Percentiles rank a stretch among this genome's conserved stretches.
These are phyloP conservation scores for Carollia perspicillata DNA, from an alignment of 2,113 vertebrate species.

Conservation along the genomic window DNA sequence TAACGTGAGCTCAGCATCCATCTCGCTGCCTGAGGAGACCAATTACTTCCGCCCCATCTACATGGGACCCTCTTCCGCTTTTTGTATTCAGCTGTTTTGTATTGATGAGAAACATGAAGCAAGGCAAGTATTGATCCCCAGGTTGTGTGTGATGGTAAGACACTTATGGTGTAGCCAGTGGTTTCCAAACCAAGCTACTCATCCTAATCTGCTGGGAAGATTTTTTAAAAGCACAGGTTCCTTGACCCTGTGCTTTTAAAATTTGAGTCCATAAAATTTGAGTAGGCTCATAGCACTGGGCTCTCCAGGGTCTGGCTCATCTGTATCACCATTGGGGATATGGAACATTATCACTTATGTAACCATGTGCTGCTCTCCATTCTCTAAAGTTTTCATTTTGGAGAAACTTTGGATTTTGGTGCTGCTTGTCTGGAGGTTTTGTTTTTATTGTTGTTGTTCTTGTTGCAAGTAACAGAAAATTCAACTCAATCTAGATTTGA, in stretches of 20 bases:
- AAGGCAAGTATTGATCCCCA: constrained; percentile 79
- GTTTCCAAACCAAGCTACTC: background rate
- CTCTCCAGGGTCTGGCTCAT: background rate
- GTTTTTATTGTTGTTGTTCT: background rate
- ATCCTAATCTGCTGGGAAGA: background rate
- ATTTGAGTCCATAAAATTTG: no score
- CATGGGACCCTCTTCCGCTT: constrained; percentile 76
- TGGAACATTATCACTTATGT: background rate
- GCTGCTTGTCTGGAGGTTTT: background rate
- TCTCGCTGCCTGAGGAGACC: background rate
- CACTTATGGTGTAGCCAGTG: background rate
- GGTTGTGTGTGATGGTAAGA: background rate
- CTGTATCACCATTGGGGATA: background rate
- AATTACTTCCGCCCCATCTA: constrained; percentile 62
- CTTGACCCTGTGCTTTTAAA: no score
- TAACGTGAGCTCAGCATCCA: background rate
- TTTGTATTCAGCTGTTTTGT: constrained; percentile 88
- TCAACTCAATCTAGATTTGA: background rate
- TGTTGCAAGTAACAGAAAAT: background rate
- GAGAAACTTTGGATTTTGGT: background rate
- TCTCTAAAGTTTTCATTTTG: background rate
- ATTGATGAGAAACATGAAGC: constrained; percentile 87
- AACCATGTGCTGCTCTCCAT: background rate
- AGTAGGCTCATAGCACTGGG: background rate
- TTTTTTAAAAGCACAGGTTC: background rate